Evolutionary conservation across 2,888 invertebrate genomes (phyloP), one percentile per base, ranked within the genome.

Genomic region (Parascotia fuliginaria): DNA sequence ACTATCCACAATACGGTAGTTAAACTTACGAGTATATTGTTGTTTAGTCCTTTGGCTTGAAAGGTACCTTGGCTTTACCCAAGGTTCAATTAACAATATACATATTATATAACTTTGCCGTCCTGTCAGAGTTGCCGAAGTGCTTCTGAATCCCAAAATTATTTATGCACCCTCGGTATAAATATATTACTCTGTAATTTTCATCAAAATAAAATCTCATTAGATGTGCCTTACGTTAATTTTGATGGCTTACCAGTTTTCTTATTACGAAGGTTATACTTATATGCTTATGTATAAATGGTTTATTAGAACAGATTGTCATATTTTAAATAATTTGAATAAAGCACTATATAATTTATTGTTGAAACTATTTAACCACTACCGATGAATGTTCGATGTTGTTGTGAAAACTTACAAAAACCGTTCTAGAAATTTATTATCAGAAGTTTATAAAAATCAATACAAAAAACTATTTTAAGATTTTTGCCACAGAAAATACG

Each of bases 191-290:
- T 56, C 37, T 43, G 31, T 42, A 56, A 67, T 57, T 44, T 37
- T 41, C 45, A 52, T 52, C 28, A 48, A 65, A 63, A 58, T 64
- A 61, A 56, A n/a, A 55, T 64, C 41, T 60, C 27, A 40, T 33
- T 50, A 37, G 42, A 44, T 38, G 28, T 31, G 19, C 40, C 14
- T 15, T 16, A 28, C 12, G 11, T 16, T 19, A 33, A 34, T 34
- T 39, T 34, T 15, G 34, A 7, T 13, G 14, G 34, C 33, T 42
- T 42, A 42, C 33, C 11, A 42, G 28, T 9, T 24, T 33, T 42
- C 24, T 42, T 33, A 14, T 27, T 33, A 33, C 7, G 11, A 24
- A 33, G 24, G 9, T 24, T 3, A 11, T 9, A 15, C 2, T 33
- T 42, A 4, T 11, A 11, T 14, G 6, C 14, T 33, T 6, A 16